Conservation (phyloP, 1,140 invertebrate species). For the Plutomurus gul region DNA sequence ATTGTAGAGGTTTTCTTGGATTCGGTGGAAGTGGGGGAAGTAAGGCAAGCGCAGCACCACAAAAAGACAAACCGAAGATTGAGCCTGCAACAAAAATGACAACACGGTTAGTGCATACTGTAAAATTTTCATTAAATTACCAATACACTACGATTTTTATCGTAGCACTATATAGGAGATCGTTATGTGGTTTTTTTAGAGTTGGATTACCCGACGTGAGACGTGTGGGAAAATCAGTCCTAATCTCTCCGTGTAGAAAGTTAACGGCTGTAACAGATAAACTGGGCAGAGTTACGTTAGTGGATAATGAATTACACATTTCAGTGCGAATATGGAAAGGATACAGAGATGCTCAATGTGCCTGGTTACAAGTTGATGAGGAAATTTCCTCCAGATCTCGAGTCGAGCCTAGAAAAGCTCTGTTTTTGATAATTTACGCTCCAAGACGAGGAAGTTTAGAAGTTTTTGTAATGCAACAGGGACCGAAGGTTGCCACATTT, state of each 20-base stretch:
- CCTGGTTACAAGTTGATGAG: conserved; percentile 72
- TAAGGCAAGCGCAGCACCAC: not conserved
- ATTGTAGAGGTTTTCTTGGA: conserved; percentile 55
- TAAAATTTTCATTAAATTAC: not conserved
- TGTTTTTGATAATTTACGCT: conserved; percentile 84
- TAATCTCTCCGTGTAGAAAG: conserved; percentile 77
- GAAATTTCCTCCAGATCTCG: conserved; percentile 60
- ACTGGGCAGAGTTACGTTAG: conserved; percentile 80
- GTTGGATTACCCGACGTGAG: conserved; percentile 84
- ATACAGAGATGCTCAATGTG: conserved; percentile 89
- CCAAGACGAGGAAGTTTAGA: conserved; percentile 81
- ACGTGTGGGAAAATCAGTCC: conserved; percentile 71
- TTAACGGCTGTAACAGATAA: conserved; percentile 81
- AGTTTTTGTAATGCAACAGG: conserved; percentile 83
- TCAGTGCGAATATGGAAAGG: conserved; percentile 88
- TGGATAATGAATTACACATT: conserved; percentile 79
- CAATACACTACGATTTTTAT: not conserved
- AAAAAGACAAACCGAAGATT: conserved; percentile 58
- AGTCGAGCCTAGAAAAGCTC: conserved; percentile 62
- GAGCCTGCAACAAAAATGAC: conserved; percentile 61
- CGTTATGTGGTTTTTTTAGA: conserved; percentile 55
- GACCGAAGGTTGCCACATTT: conserved; percentile 85
- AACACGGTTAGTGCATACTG: conserved; percentile 53
- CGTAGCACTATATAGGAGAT: not conserved
- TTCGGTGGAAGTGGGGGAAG: conserved; percentile 57